Percentiles rank a stretch among this genome's conserved stretches.
phyloP scores from a whole-genome alignment of 2,797 vertebrate species.

The Potorous gilbertii region DNA sequence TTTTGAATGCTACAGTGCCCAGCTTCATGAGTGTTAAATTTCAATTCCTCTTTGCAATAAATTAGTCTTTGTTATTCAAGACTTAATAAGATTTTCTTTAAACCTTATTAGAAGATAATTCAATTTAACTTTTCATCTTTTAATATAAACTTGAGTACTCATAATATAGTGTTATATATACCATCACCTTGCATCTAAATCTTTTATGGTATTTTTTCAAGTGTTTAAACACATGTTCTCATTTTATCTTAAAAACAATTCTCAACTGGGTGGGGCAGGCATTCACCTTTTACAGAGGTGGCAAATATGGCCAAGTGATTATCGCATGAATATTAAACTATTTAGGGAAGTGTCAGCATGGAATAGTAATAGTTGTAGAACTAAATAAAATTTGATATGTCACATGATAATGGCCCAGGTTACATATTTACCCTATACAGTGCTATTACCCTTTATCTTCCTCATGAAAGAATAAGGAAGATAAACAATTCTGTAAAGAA shows the following conservation, averaged over 20 bases:
- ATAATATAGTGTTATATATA: conserved; percentile 2
- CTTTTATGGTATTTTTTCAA: not conserved
- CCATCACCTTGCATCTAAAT: not conserved
- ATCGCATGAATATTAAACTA: not conserved
- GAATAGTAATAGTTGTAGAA: not conserved
- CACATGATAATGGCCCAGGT: not conserved
- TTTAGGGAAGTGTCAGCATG: not conserved
- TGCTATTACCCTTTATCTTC: not conserved
- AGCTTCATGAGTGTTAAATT: not conserved
- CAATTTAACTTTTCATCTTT: conserved; percentile 12
- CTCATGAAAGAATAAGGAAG: not conserved
- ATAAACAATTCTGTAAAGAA: not conserved
- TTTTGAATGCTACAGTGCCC: not conserved
- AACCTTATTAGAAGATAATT: not conserved
- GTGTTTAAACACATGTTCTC: not conserved
- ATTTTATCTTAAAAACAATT: not conserved
- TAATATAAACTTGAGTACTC: not conserved
- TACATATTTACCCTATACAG: not conserved
- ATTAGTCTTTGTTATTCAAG: conserved; percentile 1
- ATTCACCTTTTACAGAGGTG: not conserved
- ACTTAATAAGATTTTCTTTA: not conserved
- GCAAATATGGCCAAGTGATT: not conserved
- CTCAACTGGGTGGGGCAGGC: not conserved
- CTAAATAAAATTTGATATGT: not conserved
- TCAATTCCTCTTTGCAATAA: not conserved